Evolutionary conservation across 1,140 invertebrate genomes (phyloP), one percentile per base, ranked within the genome.

Genomic region (Calosoma granatense): DNA sequence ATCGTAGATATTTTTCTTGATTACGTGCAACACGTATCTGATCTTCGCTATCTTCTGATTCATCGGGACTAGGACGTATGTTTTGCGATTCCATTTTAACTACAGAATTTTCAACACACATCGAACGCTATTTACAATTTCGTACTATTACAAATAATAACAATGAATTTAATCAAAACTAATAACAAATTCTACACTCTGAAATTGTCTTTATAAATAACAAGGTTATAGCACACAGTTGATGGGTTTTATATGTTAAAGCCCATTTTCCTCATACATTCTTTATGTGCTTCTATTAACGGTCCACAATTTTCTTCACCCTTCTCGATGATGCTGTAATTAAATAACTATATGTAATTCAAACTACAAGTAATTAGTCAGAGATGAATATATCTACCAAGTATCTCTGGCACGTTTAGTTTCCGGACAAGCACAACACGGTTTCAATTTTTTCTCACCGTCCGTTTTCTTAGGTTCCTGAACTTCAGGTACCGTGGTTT

Each of bases 371-470:
- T 36, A 19, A 43, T 58, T 56, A 26, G 52, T 62, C 39, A 36
- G 51, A 53, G 11, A 22, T 3, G 14, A 55, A 53, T 51, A 56
- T 60, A 67, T 77, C 78, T 80, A 96, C 92, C 94, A 98, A 60
- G 83, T 81, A 78, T 98, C 94, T 65, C 94, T 77, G 20, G 76
- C 82, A 76, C 84, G 84, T 73, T 94, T 97, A 0, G 95, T 98
- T 78, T 98, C 95, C 0, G 94, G 95, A 77, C 96, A 98, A 51
- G 94, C 94, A 78, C 96, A 98, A 67, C 95, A 98, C 15, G 96
- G 88, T 73, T 97, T 98, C 54, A 90, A 75, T 71, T 92, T 92
- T 51, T 82, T 82, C 3, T 47, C 41, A 11, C 41, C 41, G 9
- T 47, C 41, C 3, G 15, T 3, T 17, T 47, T 47, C 15, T 47